Base-by-base conservation (phyloP, 2,113 vertebrate species). In the Edolisoma coerulescens region DNA sequence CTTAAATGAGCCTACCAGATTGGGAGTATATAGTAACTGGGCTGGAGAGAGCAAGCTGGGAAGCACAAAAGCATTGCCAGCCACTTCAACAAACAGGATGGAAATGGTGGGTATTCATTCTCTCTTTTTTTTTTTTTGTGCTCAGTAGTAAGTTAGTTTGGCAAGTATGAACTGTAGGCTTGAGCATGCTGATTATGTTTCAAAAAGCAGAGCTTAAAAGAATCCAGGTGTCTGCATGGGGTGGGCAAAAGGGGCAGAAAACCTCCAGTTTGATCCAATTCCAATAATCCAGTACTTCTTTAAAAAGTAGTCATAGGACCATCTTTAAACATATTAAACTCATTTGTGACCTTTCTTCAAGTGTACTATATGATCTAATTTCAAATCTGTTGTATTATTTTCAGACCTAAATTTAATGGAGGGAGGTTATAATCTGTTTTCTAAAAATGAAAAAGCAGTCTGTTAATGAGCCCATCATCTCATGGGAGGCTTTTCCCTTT, bases 81-180 rank as follows among this genome's bases (percentile, higher is more conserved):
- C 60, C 71, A 37, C 81, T 84, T 64, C 87, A 41, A 5, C 65
- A 75, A 44, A 70, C 77, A 17, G 81, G 57, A 81, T 81, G 53
- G 86, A 95, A 78, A 84, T 73, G 91, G 89, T 91, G 65, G 37
- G 53, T 94, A 91, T 79, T 68, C 53, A 6, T 87, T 89, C 65
- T 84, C 28, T 84, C 11, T 49, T 30, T 27, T 79, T 71, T 39
- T 39, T 30, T 61, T 47, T 39, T 33, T 17, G 7, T 69, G 14
- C 49, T 84, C 45, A 35, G 32, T 30, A 57, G 54, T 65, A 70
- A 80, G 42, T 47, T 90, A 15, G 41, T 84, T 53, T 73, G 56
- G 23, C 37, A 67, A 52, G 56, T 89, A 70, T 91, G 47, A 77
- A 50, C 52, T 39, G 23, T 64, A 75, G 53, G 37, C 56, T 86